Evolutionary conservation across 1,140 invertebrate species (phyloP), one percentile per base, ranked within the genome.

Genomic region (Lucilia sericata): DNA sequence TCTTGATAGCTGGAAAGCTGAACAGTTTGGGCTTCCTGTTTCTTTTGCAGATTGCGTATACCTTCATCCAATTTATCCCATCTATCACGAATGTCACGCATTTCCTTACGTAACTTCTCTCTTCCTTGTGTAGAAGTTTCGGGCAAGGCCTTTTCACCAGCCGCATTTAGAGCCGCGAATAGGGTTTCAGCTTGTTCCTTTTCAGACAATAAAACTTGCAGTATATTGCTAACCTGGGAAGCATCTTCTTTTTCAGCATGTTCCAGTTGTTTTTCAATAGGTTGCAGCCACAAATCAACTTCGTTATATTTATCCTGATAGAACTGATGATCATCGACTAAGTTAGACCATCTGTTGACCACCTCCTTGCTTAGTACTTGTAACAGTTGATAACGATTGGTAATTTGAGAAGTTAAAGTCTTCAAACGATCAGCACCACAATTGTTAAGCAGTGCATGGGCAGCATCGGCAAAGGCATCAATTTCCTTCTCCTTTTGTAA

Each of bases 51-150:
- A 87, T 96, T 95, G 82, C 94, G 92, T 82, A 98, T 95, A 84
- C 94, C 94, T 90, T 96, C 96, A 82, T 96, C 94, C 0, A 98
- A 91, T 88, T 94, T 94, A 86, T 98, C 97, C 96, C 97, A 98
- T 88, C 96, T 92, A 88, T 96, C 96, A 88, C 95, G 93, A 82
- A 95, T 92, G 25, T 93, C 93, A 89, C 96, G 93, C 85, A 98
- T 91, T 87, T 98, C 95, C 85, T 96, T 94, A 12, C 98, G 93
- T 60, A 99, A 95, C 51, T 94, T 94, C 91, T 99, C 98, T 84
- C 98, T 93, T 13, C 98, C 98, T 87, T 94, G 93, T 34, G 97
- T 95, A 5, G 97, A 96, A 5, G 98, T 99, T 91, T 98, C 97
- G 0, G 97, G 96, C 85, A 97, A 94, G 34, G 98, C 94, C 89